These are phyloP conservation scores for Watsonalla cultraria DNA, from an alignment of 2,888 invertebrate species.

Conservation along the genomic window DNA sequence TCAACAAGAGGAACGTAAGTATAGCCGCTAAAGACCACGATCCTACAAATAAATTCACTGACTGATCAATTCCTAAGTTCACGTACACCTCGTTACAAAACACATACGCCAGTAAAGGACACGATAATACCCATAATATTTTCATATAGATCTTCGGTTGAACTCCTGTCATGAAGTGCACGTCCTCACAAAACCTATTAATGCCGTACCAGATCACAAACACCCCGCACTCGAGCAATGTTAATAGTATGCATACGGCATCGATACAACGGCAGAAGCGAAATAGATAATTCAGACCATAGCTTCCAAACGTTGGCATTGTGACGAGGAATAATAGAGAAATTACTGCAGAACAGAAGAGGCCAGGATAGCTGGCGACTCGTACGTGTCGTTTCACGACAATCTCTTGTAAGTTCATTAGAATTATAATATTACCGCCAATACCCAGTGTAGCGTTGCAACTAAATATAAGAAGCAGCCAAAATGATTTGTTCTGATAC, in stretches of 20 bases:
- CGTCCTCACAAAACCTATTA: slow-evolving; percentile 58
- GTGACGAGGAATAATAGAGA: slow-evolving; percentile 37
- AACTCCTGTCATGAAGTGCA: slow-evolving; percentile 69
- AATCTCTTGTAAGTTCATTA: slow-evolving; percentile 43
- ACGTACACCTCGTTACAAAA: slow-evolving; percentile 29
- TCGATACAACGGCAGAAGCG: slow-evolving; percentile 27
- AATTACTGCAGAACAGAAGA: slow-evolving; percentile 29
- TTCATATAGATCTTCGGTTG: slow-evolving; percentile 51
- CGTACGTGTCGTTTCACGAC: slow-evolving; percentile 24
- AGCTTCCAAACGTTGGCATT: slow-evolving; percentile 42
- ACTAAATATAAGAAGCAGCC: slow-evolving; percentile 42
- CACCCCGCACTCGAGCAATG: slow-evolving; percentile 41
- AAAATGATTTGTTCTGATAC: slow-evolving; percentile 36
- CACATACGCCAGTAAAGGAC: slow-evolving; percentile 31
- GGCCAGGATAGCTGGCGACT: slow-evolving; percentile 40
- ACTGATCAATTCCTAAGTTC: neutral
- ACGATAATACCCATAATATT: slow-evolving; percentile 40
- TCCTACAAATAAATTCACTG: slow-evolving; percentile 8
- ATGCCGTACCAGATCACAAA: slow-evolving; percentile 62
- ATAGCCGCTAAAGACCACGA: slow-evolving; percentile 9
- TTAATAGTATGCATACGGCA: slow-evolving; percentile 32
- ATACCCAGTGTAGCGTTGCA: slow-evolving; percentile 35
- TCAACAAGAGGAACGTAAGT: slow-evolving; percentile 9
- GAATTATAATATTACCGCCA: slow-evolving; percentile 32
- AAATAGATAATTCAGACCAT: slow-evolving; percentile 29